phyloP scores from a whole-genome alignment of 2,888 invertebrate genomes.

The Physocephala rufipes region DNA sequence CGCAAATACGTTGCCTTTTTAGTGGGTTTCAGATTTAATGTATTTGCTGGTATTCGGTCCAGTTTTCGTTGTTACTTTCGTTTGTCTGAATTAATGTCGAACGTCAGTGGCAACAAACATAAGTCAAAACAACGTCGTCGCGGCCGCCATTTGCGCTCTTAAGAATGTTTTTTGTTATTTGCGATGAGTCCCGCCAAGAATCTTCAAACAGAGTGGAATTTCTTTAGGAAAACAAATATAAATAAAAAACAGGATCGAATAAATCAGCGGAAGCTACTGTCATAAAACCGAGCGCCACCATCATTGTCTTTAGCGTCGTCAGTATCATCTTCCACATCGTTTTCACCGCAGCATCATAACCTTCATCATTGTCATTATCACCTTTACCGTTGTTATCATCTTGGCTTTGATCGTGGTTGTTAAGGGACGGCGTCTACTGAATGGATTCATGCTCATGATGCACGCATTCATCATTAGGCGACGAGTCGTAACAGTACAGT shows the following conservation, averaged over 20 bases:
- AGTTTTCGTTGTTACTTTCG: neutral
- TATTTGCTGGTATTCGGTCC: neutral
- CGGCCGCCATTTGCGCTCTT: too few relatives aligned
- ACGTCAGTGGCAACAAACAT: constrained; percentile 19
- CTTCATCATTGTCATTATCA: constrained; percentile 2
- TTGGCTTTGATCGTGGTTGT: neutral
- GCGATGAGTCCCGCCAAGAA: constrained; percentile 31
- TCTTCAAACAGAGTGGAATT: constrained; percentile 5
- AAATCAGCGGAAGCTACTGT: constrained; percentile 19
- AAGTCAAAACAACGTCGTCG: constrained; percentile 5
- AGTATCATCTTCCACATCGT: neutral
- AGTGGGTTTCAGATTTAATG: neutral
- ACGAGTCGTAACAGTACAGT: neutral
- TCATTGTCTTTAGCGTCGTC: neutral
- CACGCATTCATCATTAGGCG: constrained; percentile 21
- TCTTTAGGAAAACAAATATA: neutral
- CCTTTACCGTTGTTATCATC: neutral
- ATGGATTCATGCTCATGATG: neutral
- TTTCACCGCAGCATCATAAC: neutral
- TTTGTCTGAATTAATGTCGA: constrained; percentile 29
- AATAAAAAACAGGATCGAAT: constrained; percentile 9
- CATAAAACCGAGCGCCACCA: neutral
- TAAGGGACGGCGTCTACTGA: neutral
- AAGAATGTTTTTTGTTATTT: neutral
- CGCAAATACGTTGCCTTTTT: constrained; percentile 18